Percentiles rank a stretch among this genome's conserved stretches.
These are phyloP conservation scores for Grapholita molesta DNA, from an alignment of 1,140 invertebrate species.

Conservation along the genomic window DNA sequence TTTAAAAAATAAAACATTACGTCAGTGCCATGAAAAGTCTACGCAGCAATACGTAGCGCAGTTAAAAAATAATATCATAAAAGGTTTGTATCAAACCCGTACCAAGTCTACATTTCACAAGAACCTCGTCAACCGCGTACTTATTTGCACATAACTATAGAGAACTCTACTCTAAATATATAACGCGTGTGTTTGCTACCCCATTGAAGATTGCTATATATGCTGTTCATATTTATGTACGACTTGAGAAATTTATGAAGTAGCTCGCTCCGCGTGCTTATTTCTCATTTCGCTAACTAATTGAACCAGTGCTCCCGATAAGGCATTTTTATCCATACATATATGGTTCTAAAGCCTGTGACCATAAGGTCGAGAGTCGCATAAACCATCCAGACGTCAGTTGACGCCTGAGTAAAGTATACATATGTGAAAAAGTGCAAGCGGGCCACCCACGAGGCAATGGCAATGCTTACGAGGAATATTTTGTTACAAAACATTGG, in stretches of 20 bases:
- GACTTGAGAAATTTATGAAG: background rate
- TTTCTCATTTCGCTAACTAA: slow-evolving; percentile 1
- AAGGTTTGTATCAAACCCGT: no score
- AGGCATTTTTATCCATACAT: slow-evolving; percentile 33
- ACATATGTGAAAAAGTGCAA: slow-evolving; percentile 58
- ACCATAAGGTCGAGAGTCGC: slow-evolving; percentile 54
- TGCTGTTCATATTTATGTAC: background rate
- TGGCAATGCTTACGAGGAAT: slow-evolving; percentile 20
- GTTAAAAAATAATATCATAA: no score
- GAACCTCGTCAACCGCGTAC: no score
- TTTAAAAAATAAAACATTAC: no score
- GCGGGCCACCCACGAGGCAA: slow-evolving; percentile 59
- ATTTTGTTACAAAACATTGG: slow-evolving; percentile 30
- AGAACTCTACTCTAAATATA: background rate
- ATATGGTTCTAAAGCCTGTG: slow-evolving; percentile 29
- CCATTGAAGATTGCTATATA: background rate
- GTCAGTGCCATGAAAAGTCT: no score
- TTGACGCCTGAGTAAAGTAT: slow-evolving; percentile 48
- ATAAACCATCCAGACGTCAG: slow-evolving; percentile 33
- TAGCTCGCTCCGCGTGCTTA: background rate
- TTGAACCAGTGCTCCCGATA: slow-evolving; percentile 44
- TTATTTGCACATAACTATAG: background rate
- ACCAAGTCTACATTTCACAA: no score
- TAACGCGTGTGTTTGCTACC: background rate
- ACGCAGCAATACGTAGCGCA: no score